Conservation (phyloP, 1,140 invertebrate genomes). For the Schlechtendalia chinensis region DNA sequence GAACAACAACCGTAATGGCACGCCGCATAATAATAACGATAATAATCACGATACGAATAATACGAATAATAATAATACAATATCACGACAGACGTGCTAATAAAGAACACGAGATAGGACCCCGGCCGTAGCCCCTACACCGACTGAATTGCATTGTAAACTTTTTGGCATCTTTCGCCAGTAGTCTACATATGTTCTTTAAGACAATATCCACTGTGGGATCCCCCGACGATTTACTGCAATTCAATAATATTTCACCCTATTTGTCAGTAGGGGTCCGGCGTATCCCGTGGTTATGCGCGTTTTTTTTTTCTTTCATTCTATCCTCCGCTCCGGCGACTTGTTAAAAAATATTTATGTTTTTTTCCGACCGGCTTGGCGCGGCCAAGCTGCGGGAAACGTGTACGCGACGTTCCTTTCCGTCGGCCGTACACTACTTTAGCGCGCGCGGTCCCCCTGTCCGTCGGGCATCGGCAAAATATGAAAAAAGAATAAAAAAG, state of each 20-base stretch:
- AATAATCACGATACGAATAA: too few species aligned
- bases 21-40: too few species aligned
- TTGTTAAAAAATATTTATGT: conserved; percentile 50
- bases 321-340: conserved; percentile 20
- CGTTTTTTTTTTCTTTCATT: conserved; percentile 38
- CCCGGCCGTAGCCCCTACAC: too few species aligned
- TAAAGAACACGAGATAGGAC: too few species aligned
- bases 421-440: not conserved
- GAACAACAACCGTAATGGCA: too few species aligned
- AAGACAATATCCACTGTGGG: conserved; percentile 11
- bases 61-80: too few species aligned
- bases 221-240: conserved; percentile 32
- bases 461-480: conserved; percentile 7
- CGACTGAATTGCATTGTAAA: conserved; percentile 18
- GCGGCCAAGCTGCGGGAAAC: conserved; percentile 32
- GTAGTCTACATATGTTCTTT: conserved; percentile 43
- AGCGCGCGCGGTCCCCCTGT: not conserved
- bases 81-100: not conserved
- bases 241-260: conserved; percentile 50
- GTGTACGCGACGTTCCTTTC: not conserved
- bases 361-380: conserved; percentile 49
- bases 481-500: not conserved
- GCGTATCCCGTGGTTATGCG: conserved; percentile 28
- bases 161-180: not conserved
- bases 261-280: conserved; percentile 43